Evolutionary conservation across 2,888 invertebrate genomes (phyloP), one percentile per base, ranked within the genome.

Genomic region (Noctua janthina): DNA sequence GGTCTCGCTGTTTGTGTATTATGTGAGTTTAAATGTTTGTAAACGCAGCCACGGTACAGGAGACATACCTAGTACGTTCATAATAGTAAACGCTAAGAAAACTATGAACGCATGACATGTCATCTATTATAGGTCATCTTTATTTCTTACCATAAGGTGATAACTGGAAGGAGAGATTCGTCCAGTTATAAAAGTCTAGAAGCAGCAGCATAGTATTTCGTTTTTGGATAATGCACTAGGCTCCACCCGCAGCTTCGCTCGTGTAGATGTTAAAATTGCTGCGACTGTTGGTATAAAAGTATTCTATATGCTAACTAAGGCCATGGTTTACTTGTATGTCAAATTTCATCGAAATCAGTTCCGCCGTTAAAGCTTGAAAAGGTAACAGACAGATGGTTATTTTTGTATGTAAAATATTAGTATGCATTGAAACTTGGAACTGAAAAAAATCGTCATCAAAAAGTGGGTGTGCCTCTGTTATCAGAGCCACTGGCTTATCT

Each of bases 381-480:
- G 54, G 23, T 54, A 8, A 54, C 56, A 23, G 56, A n/a, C 56
- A 56, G 10, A n/a, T 23, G 10, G 56, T 56, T 23, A 56, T 23
- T 56, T 56, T 56, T 56, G 5, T 11, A 56, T 59, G 59, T 11
- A n/a, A 11, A n/a, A n/a, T 59, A n/a, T 59, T 59, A 59, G n/a
- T n/a, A 59, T 59, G n/a, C 0, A 59, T 56, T 23, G 54, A 8
- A 54, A 8, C 20, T 54, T 46, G n/a, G 59, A 4, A 17, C 17
- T 59, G 56, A 59, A 66, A 64, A 29, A 35, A 23, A 79, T 79
- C 49, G 59, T 70, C 43, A 51, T 35, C n/a, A 46, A 71, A 79
- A 71, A 17, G 71, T 64, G 80, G 71, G 71, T 79, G 70, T 54
- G 80, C 59, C 49, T 35, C 23, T 43, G 59, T 79, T 79, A 71